These are phyloP conservation scores for Gasterosteus aculeatus DNA, from an alignment of 2,113 vertebrate species.

Conservation along the genomic window DNA sequence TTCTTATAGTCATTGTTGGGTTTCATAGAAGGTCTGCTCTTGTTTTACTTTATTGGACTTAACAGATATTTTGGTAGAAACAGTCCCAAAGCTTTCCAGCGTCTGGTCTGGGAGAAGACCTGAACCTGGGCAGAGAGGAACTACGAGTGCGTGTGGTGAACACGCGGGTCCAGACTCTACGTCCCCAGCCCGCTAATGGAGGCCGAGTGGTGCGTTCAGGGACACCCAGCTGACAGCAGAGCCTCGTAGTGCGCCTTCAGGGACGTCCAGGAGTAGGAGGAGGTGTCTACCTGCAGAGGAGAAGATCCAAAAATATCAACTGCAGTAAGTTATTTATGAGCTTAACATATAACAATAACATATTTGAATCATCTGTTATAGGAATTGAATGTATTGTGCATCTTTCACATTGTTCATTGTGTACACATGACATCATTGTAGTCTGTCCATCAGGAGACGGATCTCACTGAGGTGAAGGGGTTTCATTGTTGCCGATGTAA, in stretches of 20 bases:
- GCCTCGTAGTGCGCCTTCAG: conserved; percentile 86
- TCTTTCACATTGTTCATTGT: too few species aligned
- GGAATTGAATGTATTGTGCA: too few species aligned
- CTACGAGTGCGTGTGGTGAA: conserved; percentile 84
- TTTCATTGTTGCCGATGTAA: too few species aligned
- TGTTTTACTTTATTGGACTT: neutral
- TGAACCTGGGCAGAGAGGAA: conserved; percentile 77
- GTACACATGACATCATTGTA: too few species aligned
- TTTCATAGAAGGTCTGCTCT: neutral
- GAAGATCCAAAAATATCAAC: neutral
- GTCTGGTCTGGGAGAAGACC: conserved; percentile 76
- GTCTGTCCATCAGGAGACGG: too few species aligned
- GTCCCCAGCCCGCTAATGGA: conserved; percentile 71
- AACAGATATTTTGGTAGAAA: neutral
- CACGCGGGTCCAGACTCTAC: conserved; percentile 83
- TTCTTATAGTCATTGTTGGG: neutral
- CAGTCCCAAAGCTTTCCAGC: too few species aligned
- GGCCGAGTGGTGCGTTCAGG: conserved; percentile 17
- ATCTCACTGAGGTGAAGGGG: too few species aligned
- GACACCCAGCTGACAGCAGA: conserved; percentile 80
- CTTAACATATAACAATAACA: too few species aligned
- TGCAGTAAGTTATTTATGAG: too few species aligned
- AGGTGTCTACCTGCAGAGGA: conserved; percentile 84
- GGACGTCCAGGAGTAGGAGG: conserved; percentile 87
- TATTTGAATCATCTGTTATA: too few species aligned